Percentiles rank a stretch among this genome's conserved stretches.
These are phyloP conservation scores for Perithous albicinctus DNA, from an alignment of 2,888 invertebrate species.

Conservation along the genomic window DNA sequence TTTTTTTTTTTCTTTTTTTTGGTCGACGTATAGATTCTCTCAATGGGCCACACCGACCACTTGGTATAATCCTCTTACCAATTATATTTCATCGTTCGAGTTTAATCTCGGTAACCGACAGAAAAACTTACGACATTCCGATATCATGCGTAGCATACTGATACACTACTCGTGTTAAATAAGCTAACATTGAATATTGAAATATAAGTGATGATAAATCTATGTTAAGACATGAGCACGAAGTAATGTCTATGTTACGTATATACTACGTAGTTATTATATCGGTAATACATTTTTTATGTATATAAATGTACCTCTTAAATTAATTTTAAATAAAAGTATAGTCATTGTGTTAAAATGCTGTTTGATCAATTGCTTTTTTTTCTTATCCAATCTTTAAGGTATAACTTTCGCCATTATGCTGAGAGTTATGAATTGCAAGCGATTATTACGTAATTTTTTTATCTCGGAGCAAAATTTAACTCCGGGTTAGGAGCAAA, in stretches of 20 bases:
- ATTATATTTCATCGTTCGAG: conserved; percentile 40
- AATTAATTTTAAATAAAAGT: conserved; percentile 84
- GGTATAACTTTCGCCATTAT: too few relatives aligned
- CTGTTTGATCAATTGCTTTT: background rate
- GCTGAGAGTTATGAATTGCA: too few relatives aligned
- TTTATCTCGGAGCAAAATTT: too few relatives aligned
- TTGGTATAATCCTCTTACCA: conserved; percentile 46
- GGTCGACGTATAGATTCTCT: conserved; percentile 58
- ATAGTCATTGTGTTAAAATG: conserved; percentile 83
- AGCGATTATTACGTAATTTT: too few relatives aligned
- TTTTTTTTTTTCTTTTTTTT: too few relatives aligned
- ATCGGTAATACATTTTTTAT: conserved; percentile 84
- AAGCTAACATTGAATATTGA: conserved; percentile 65
- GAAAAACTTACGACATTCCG: conserved; percentile 83
- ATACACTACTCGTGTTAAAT: conserved; percentile 70
- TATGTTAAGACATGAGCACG: conserved; percentile 80
- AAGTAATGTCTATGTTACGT: conserved; percentile 73
- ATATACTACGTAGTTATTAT: conserved; percentile 75
- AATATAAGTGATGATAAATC: conserved; percentile 71
- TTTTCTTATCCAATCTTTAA: background rate
- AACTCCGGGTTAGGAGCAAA: too few relatives aligned
- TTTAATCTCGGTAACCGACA: conserved; percentile 55
- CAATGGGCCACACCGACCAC: conserved; percentile 54
- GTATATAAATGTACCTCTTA: conserved; percentile 84
- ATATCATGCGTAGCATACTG: conserved; percentile 79